Evolutionary conservation across 2,888 invertebrate genomes (phyloP), one percentile per base, ranked within the genome.

Genomic region (Geotrupes spiniger): DNA sequence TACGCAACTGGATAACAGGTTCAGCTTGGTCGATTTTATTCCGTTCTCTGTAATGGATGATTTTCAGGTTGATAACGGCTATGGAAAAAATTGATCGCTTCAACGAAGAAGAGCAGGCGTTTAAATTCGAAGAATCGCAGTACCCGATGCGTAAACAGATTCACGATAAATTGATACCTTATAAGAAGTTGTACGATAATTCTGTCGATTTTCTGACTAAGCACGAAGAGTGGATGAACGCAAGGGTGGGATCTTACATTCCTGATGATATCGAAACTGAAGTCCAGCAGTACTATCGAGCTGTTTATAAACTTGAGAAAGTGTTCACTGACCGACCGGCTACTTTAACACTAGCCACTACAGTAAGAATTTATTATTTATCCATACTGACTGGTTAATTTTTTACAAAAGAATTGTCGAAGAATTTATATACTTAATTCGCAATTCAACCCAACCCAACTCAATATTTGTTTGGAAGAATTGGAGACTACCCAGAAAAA

Each of bases 231-330:
- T 97, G 97, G 96, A 87, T 94, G 84, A 82, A 82, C 52, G 84
- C 81, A 8, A 79, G 87, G 75, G 87, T 96, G 58, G 89, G 91
- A 3, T 83, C 84, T 41, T 83, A 85, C 61, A 89, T 93, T 68
- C 96, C 96, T 0, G 94, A 95, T 68, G 82, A 81, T 11, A 93
- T 97, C 44, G 95, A 96, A 56, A 74, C 78, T 9, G 91, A 92
- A 53, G 85, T 89, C 1, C 81, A 81, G 36, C 82, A 68, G 1
- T 74, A 78, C 57, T 84, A 84, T 71, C 81, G 93, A 56, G 83
- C 84, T 41, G 82, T 96, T 29, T 89, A 87, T 63, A 95, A 93
- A 68, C 73, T 96, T 58, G 95, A 96, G 66, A 94, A 93, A 66
- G 78, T 81, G 14, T 94, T 96, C 71, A 76, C 81, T 53, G 89